Evolutionary conservation across 2,888 invertebrate genomes (phyloP), one percentile per base, ranked within the genome.

Genomic region (Agrochola litura): DNA sequence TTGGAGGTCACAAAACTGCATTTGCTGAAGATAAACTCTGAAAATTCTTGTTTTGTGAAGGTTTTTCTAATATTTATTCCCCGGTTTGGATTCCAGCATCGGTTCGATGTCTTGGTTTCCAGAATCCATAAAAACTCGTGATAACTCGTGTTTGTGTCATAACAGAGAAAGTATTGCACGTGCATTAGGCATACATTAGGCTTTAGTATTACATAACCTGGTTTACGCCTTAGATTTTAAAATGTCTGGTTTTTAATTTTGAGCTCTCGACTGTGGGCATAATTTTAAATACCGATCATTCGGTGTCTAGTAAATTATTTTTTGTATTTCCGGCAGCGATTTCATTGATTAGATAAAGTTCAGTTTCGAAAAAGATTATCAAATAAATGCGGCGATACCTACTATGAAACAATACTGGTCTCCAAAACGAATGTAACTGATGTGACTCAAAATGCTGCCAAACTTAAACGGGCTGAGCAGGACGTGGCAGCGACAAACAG

Each of bases 201-300:
- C 52, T 19, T 19, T 10, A 72, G 46, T 54, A 12, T 79, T 80
- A 49, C 54, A 25, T 75, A 75, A 80, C 3, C 52, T 74, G 16
- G 22, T 61, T 41, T 56, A 54, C 16, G 30, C 22, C 22, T 52
- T 64, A 68, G 67, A 64, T 68, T 37, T 52, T 43, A 43, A 19
- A 30, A 41, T 22, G 0, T 25, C 60, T 80, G 8, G 46, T 69
- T 60, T 65, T 67, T 56, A n/a, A 66, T 54, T 1, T 30, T 6
- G 5, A 43, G 3, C 8, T 56, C 56, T 49, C 2, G n/a, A 43
- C 4, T n/a, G 6, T 46, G 19, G 16, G 22, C 6, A 37, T 54
- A 37, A 49, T 54, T 71, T 66, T 25, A 12, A 63, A 76, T 64
- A 41, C 25, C 1, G 12, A 25, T 9, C 56, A n/a, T 30, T 14